phyloP scores from a whole-genome alignment of 2,888 invertebrate genomes.

The Phalangium opilio region DNA sequence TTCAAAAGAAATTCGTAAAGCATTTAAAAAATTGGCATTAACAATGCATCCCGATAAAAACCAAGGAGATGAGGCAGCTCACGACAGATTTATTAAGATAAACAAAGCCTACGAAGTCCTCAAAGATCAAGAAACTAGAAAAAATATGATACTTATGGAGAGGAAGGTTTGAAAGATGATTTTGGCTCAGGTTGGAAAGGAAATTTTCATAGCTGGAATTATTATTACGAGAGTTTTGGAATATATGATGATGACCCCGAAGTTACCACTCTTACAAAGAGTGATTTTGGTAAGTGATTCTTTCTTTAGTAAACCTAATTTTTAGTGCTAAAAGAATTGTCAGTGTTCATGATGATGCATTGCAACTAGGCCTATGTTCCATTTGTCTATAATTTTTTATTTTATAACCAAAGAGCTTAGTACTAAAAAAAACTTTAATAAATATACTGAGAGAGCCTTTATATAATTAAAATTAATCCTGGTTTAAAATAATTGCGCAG shows the following conservation, averaged over 20 bases:
- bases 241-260: slow-evolving; percentile 70
- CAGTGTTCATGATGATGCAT: no score
- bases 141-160: slow-evolving; percentile 65
- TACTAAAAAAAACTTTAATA: no score
- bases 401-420: no score
- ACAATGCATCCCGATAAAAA: slow-evolving; percentile 60
- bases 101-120: slow-evolving; percentile 72
- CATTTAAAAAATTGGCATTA: slow-evolving; percentile 60
- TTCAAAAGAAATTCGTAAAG: slow-evolving; percentile 52
- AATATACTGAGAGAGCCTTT: no score
- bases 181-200: slow-evolving; percentile 38
- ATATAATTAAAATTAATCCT: no score
- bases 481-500: slow-evolving; percentile 24
- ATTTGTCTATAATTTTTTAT: no score
- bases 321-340: no score
- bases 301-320: no score
- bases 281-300: slow-evolving; percentile 51
- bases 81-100: slow-evolving; percentile 58
- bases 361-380: no score
- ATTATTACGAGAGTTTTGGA: slow-evolving; percentile 64
- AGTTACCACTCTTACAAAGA: slow-evolving; percentile 56
- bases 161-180: slow-evolving; percentile 45
- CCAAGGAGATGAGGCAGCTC: slow-evolving; percentile 39
- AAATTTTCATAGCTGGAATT: slow-evolving; percentile 61
- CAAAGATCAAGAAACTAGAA: slow-evolving; percentile 61